phyloP scores from a whole-genome alignment of 2,113 vertebrate genomes.

The Turnix velox region DNA sequence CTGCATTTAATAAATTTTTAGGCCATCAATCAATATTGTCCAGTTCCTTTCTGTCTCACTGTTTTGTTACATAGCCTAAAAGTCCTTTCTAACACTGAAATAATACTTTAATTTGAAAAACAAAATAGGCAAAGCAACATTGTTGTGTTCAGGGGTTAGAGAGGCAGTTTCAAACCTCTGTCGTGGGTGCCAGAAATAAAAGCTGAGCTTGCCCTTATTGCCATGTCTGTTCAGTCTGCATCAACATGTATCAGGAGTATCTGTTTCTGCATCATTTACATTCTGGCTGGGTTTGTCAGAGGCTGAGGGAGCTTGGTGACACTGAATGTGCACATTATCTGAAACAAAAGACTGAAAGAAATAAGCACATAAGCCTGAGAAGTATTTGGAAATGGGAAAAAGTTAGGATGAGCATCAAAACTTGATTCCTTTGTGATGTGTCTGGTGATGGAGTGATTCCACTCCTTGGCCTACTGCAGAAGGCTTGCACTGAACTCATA shows the following conservation, averaged over 20 bases:
- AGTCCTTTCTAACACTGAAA: neutral
- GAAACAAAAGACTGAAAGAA: neutral
- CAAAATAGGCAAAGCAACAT: neutral
- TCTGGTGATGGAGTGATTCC: neutral
- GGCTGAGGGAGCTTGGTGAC: neutral
- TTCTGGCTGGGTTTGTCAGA: neutral
- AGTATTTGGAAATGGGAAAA: neutral
- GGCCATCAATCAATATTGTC: neutral
- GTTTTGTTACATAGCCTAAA: neutral
- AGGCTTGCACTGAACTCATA: neutral
- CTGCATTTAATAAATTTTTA: neutral
- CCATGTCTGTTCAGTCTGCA: neutral
- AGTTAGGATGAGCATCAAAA: neutral
- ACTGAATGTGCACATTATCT: neutral
- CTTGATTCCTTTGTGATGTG: neutral
- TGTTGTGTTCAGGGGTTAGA: neutral
- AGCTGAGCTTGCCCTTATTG: neutral
- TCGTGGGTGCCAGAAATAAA: neutral
- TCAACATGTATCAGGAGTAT: accelerated
- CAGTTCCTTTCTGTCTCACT: neutral
- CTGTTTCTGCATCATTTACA: neutral
- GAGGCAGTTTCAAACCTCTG: neutral
- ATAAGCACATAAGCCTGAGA: accelerated
- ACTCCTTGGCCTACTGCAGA: neutral
- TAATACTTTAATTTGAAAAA: neutral